Conservation (phyloP, 30 jellyfish, hydroid and myxozoan species). For the Catostylus mosaicus region DNA sequence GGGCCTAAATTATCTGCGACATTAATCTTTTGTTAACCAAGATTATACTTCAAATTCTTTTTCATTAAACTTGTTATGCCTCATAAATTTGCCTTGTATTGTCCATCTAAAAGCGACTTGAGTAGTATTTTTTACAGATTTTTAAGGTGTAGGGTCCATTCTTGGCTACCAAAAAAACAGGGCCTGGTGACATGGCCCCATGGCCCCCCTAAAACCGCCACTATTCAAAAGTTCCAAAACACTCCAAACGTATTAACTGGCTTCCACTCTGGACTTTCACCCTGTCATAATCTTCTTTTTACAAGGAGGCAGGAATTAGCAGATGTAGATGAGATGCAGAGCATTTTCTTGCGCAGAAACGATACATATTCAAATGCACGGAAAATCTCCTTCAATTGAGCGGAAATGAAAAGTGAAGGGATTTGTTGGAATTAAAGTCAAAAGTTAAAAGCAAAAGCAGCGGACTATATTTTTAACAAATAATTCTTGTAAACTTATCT, state of each 20-base stretch:
- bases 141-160: neutral
- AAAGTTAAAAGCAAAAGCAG: neutral
- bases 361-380: neutral
- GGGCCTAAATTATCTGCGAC: no score
- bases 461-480: neutral
- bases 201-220: neutral
- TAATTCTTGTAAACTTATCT: neutral
- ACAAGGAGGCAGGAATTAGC: neutral
- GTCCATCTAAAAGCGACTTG: neutral
- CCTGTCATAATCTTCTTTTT: neutral
- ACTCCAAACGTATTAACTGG: no score
- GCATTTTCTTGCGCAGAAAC: neutral
- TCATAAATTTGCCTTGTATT: no score
- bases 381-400: neutral
- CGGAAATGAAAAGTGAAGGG: neutral
- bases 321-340: neutral
- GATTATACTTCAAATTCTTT: no score
- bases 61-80: no score
- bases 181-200: neutral
- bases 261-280: neutral
- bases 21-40: no score
- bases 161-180: neutral
- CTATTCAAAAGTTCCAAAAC: no score
- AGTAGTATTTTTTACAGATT: neutral
- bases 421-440: neutral